These are phyloP conservation scores for Cyclargus thomasi DNA, from an alignment of 1,140 invertebrate species.

Conservation along the genomic window DNA sequence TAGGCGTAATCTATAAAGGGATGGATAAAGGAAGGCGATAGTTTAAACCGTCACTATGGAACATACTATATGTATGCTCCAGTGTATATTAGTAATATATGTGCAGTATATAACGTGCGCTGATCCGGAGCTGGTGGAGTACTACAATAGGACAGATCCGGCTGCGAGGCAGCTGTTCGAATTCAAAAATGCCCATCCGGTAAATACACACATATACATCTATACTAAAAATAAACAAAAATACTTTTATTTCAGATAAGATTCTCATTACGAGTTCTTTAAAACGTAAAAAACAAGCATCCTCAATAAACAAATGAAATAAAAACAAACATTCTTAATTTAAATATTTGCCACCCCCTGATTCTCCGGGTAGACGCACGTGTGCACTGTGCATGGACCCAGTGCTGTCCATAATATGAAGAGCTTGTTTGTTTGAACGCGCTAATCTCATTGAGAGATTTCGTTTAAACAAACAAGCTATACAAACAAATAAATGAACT, in stretches of 20 bases:
- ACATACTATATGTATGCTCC: neutral
- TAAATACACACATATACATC: neutral
- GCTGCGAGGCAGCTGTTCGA: neutral
- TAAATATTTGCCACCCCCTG: no score
- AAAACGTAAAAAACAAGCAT: no score
- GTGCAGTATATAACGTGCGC: neutral
- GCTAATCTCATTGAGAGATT: no score
- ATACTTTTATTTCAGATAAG: neutral
- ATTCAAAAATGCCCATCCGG: neutral
- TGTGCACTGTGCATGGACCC: no score
- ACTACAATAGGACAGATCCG: neutral
- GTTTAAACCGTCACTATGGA: conserved; percentile 1
- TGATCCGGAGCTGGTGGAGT: neutral
- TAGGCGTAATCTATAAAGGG: conserved; percentile 4
- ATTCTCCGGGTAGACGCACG: no score
- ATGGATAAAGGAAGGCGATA: neutral
- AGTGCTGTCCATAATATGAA: no score
- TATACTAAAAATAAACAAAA: neutral
- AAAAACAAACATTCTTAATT: no score
- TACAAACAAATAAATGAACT: no score
- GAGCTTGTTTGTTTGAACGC: no score
- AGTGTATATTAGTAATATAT: neutral
- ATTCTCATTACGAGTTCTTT: no score
- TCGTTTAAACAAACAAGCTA: no score
- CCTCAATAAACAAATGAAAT: no score